Conservation (phyloP, 2,113 vertebrate species). For the Bufo bufo region DNA sequence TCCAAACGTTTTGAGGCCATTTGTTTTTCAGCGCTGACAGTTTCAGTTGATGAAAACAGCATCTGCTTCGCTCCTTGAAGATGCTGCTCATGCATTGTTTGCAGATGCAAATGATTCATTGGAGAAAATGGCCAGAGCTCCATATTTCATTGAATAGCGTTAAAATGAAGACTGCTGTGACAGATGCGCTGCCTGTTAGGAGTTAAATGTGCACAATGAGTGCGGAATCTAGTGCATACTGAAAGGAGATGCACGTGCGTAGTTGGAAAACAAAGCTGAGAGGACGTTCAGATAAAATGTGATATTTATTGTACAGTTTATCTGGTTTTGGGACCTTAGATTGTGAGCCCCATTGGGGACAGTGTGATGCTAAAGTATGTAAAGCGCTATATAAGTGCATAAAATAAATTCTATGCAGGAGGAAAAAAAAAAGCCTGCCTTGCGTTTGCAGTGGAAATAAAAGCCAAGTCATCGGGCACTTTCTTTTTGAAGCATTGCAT, state of each 20-base stretch:
- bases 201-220: slow-evolving; percentile 17
- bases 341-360: too few relatives aligned
- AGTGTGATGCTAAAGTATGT: too few relatives aligned
- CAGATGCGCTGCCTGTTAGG: slow-evolving; percentile 26
- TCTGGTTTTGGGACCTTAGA: too few relatives aligned
- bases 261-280: background rate
- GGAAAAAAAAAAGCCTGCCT: background rate
- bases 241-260: background rate
- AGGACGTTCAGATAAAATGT: too few relatives aligned
- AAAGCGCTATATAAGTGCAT: too few relatives aligned
- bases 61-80: slow-evolving; percentile 36
- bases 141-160: slow-evolving; percentile 36
- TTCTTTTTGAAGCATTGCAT: background rate
- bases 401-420: too few relatives aligned
- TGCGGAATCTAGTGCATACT: background rate
- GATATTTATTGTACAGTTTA: too few relatives aligned
- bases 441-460: background rate
- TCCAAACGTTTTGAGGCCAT: background rate
- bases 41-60: slow-evolving; percentile 25
- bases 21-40: background rate
- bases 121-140: slow-evolving; percentile 25
- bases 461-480: background rate
- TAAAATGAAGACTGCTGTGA: slow-evolving; percentile 19
- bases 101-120: slow-evolving; percentile 48
- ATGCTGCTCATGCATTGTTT: slow-evolving; percentile 34